Evolutionary conservation across 2,888 invertebrate genomes (phyloP), one percentile per base, ranked within the genome.

Genomic region (Ernsta delagoae): DNA sequence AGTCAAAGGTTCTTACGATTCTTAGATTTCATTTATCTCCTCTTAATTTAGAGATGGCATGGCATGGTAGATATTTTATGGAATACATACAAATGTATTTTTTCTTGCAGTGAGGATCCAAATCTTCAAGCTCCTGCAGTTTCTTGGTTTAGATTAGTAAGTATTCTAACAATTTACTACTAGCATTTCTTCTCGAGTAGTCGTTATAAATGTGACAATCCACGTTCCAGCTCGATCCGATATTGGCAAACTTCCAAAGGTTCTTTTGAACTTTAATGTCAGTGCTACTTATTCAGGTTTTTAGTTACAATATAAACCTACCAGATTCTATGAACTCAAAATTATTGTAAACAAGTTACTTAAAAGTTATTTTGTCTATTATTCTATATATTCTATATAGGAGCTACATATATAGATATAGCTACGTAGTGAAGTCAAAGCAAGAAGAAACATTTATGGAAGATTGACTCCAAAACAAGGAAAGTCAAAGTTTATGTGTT

Each of bases 131-230:
- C 76, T 16, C 62, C 76, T 8, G 80, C 89, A 11, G 82, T 86
- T 72, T 82, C 86, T 65, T 88, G 84, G 82, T 77, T 75, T 61
- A 76, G 76, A 76, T 78, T 90, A 82, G 90, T 90, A 78, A 90
- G 89, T 89, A 82, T 74, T 59, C 24, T 4, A 8, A 50, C 0
- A 16, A 0, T 50, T 24, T 50, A 7, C 8, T 48, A 12, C 6
- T 6, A 48, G 2, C 16, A 7, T 50, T 50, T 6, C 6, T 50
- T 16, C 50, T 50, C 43, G 11, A 43, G 9, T 43, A 39, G 39
- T 24, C 24, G 24, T 24, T 24, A 24, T 24, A 24, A n/a, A 24
- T 36, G 36, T 5, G 5, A 4, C 36, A 36, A 36, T 36, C 36
- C 36, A 36, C 4, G 36, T 36, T 36, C 36, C 0, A 6, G 36